Evolutionary conservation across 1,140 invertebrate genomes (phyloP).

Genomic region (Antheraea mylitta): DNA sequence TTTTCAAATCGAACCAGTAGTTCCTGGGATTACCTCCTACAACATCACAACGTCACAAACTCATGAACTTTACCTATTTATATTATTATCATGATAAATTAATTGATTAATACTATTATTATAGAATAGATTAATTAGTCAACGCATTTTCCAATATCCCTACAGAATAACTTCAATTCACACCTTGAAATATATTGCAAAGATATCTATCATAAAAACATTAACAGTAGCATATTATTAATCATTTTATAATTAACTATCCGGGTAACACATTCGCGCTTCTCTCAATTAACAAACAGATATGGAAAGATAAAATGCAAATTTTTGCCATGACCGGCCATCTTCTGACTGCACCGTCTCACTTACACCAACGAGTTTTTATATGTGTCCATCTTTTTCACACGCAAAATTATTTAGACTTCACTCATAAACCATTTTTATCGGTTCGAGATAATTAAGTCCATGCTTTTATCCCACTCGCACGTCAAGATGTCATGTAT

Average conservation of each 20-base stretch:
- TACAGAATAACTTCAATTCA: constrained; percentile 1
- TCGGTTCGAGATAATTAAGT: background rate
- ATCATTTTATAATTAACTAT: constrained; percentile 59
- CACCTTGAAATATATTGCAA: constrained; percentile 24
- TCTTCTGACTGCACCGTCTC: constrained; percentile 26
- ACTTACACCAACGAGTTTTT: background rate
- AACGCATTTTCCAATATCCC: background rate
- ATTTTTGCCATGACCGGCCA: constrained; percentile 39
- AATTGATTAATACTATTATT: no score
- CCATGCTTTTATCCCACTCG: constrained; percentile 18
- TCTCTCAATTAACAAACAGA: constrained; percentile 57
- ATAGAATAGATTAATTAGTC: background rate
- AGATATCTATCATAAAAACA: constrained; percentile 45
- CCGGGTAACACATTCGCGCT: constrained; percentile 46
- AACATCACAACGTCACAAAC: no score
- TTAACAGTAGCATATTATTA: constrained; percentile 54
- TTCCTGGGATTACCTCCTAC: no score
- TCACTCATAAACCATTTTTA: background rate
- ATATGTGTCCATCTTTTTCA: constrained; percentile 24
- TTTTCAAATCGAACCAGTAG: no score
- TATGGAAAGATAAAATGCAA: constrained; percentile 57
- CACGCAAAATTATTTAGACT: constrained; percentile 17
- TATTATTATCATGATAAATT: no score
- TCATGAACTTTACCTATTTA: no score
- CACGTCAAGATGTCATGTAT: background rate